These are phyloP conservation scores for Illadopsis cleaveri DNA, from an alignment of 2,113 vertebrate species.

Conservation along the genomic window DNA sequence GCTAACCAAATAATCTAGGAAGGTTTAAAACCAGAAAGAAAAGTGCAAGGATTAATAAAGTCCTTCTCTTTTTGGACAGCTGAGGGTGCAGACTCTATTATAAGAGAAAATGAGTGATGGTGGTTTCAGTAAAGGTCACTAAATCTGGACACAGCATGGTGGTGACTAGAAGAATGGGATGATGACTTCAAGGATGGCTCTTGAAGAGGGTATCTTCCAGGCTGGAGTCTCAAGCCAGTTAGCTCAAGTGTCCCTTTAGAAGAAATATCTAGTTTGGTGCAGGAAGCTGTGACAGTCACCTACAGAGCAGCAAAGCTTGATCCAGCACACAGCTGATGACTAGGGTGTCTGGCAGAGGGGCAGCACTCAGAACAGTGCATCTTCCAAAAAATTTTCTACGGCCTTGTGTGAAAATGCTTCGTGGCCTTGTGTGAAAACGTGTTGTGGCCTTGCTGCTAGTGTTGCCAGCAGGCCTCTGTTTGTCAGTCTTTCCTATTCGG, in stretches of 20 bases:
- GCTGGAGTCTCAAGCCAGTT: not conserved
- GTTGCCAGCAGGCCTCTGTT: not conserved
- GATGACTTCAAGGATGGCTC: not conserved
- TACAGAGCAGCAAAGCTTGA: not conserved
- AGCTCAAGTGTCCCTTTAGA: not conserved
- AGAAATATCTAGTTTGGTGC: not conserved
- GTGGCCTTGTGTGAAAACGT: too few species aligned
- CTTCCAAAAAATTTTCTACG: not conserved
- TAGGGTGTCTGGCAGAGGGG: not conserved
- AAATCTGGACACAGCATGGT: not conserved
- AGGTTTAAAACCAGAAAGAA: not conserved
- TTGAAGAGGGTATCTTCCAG: not conserved
- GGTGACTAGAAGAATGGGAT: not conserved
- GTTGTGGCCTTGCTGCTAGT: rapidly evolving
- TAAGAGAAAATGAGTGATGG: not conserved
- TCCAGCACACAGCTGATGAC: not conserved
- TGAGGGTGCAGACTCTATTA: not conserved
- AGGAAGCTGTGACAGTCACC: not conserved
- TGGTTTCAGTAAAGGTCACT: not conserved
- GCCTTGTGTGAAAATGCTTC: rapidly evolving
- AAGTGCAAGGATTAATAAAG: not conserved
- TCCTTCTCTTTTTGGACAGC: not conserved
- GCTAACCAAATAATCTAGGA: not conserved
- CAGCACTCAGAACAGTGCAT: not conserved
- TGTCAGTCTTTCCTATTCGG: rapidly evolving